phyloP scores from a whole-genome alignment of 2,113 vertebrate species.

The Phocoena sinus region DNA sequence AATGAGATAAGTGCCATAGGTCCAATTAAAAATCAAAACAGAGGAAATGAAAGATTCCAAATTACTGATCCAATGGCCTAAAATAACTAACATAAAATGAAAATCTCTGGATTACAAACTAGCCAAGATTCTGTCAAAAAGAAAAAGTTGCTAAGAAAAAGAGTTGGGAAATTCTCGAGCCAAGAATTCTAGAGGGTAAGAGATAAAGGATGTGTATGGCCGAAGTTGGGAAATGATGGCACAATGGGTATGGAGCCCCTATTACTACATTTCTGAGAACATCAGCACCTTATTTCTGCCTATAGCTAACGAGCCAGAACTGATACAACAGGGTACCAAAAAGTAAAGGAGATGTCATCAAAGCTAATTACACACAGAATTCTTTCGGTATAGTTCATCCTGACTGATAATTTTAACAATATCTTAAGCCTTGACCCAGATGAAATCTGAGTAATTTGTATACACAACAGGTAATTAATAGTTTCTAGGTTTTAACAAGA shows the following conservation, averaged over 20 bases:
- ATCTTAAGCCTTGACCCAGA: slow-evolving; percentile 18
- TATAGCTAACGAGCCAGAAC: background rate
- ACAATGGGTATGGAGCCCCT: too few species aligned
- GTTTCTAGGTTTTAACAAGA: slow-evolving; percentile 4
- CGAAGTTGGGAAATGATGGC: background rate
- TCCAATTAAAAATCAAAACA: slow-evolving; percentile 42
- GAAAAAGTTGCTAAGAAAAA: slow-evolving; percentile 29
- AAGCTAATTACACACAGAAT: background rate
- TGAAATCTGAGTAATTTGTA: slow-evolving; percentile 2
- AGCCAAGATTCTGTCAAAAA: slow-evolving; percentile 50
- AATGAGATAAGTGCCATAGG: background rate
- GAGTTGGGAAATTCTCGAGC: slow-evolving; percentile 41
- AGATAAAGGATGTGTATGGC: background rate
- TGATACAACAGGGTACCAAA: background rate
- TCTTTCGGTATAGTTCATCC: background rate
- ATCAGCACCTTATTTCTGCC: background rate
- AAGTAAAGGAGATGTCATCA: background rate
- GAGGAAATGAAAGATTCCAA: slow-evolving; percentile 51
- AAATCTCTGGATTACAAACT: slow-evolving; percentile 33
- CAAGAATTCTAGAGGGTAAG: background rate
- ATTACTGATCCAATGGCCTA: slow-evolving; percentile 36
- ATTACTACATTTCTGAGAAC: background rate
- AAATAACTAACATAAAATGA: slow-evolving; percentile 46
- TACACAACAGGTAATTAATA: background rate
- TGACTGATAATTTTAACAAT: background rate